Evolutionary conservation across 2,113 vertebrate species (phyloP), one percentile per base, ranked within the genome.

Genomic region (Hypomesus transpacificus): DNA sequence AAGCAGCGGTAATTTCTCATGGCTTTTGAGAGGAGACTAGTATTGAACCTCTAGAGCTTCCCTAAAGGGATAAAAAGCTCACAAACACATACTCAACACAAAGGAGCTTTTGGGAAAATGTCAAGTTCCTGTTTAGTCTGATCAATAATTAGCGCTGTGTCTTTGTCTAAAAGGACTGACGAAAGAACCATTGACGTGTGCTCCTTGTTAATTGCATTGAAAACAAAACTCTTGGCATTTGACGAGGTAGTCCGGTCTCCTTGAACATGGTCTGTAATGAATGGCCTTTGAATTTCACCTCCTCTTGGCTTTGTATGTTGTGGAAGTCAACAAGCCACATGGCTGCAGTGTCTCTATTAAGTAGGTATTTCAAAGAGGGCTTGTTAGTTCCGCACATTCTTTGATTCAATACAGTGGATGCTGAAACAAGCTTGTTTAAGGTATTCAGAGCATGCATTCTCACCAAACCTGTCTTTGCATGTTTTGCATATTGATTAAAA

Each of bases 91-190:
- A 22, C 7, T 70, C 65, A 70, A 59, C 57, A 21, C 24, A 52
- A 69, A 14, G 6, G 21, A 24, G 68, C 72, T 77, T 77, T 77
- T 77, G 20, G 24, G 21, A 73, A 79, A 75, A 73, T 61, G 70
- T 87, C 66, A 77, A 85, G 70, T 87, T 85, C 84, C 82, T 85
- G 75, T 83, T 81, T 71, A 57, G 70, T 79, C 75, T 80, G 78
- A 63, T 56, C 54, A 56, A 74, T 71, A 84, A 85, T 87, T 82
- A 82, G 62, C 18, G 0, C 60, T 74, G n/a, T 54, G 20, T 66
- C 68, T 62, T 77, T 70, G 75, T 1, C 39, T 24, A 0, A 63
- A 71, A 39, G 24, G 21, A 18, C 61, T 70, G 11, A 54, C 22
- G 75, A 22, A 79, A 78, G 63, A 70, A 57, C 65, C 59, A 26